Evolutionary conservation across 2,113 vertebrate genomes (phyloP).

Genomic region (Origma solitaria): DNA sequence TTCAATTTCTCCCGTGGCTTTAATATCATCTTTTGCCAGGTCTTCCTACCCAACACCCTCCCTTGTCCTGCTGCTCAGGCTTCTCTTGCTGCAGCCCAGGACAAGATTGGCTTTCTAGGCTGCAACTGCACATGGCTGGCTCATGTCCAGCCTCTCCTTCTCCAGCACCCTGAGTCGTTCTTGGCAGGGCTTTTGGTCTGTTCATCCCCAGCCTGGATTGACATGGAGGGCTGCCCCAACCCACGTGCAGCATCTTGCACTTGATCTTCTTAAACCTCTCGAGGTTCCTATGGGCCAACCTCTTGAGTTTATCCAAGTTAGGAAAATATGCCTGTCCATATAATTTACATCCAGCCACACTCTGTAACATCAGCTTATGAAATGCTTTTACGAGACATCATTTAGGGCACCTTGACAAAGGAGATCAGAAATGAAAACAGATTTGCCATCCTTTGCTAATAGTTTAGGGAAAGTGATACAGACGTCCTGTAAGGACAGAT

Average conservation of each 20-base stretch:
- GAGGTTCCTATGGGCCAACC: background rate
- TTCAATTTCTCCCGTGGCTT: too few species aligned
- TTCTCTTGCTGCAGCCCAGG: background rate
- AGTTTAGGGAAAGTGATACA: slow-evolving; percentile 22
- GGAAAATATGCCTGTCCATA: background rate
- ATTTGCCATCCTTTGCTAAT: slow-evolving; percentile 24
- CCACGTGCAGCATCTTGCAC: background rate
- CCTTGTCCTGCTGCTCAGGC: background rate
- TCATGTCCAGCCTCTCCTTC: background rate
- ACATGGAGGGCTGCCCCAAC: background rate
- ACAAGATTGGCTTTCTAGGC: background rate
- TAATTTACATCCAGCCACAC: background rate
- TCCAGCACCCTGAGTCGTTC: background rate
- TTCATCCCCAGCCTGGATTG: background rate
- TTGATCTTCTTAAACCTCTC: background rate
- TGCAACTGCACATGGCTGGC: background rate
- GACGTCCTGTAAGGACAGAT: slow-evolving; percentile 15
- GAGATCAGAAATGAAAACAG: slow-evolving; percentile 33
- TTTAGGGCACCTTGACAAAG: slow-evolving; percentile 13
- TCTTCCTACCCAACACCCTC: too few species aligned
- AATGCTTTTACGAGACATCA: background rate
- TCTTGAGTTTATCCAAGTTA: background rate
- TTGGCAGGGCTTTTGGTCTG: background rate
- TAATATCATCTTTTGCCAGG: too few species aligned
- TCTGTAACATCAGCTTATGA: background rate